Evolutionary conservation across 1,140 invertebrate genomes (phyloP), one percentile per base, ranked within the genome.

Genomic region (Polypedilum vanderplanki): DNA sequence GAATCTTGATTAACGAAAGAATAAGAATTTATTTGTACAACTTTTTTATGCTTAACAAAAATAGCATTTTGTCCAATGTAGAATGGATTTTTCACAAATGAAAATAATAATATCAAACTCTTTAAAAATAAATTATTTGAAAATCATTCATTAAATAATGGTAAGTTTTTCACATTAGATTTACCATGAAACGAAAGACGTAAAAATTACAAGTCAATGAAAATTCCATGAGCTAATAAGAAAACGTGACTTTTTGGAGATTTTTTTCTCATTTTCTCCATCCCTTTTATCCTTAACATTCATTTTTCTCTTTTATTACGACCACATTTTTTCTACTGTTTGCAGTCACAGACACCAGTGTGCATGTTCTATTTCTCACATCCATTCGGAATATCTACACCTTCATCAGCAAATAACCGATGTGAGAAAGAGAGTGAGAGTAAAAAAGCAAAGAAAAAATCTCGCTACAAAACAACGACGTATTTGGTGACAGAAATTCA

Each of bases 301-400:
- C 24, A 33, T 73, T 3, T 74, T 41, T 40, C 12, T 17, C 33
- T 7, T 73, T 33, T n/a, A 40, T 20, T 17, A 73, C 33, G 40
- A 9, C 12, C 5, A 24, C 15, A 74, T 40, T 15, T 40, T 40
- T 74, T 41, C 4, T 74, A 0, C 15, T 33, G 12, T 46, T 75
- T 67, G 12, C 75, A 75, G 75, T 73, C 64, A 73, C 75, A 64
- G 12, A 41, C 75, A 73, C 75, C 75, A 40, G 65, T 75, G 40
- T 75, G 75, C 67, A 75, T 75, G 75, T 75, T 75, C 22, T 75
- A 75, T 41, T 73, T 75, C 65, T 67, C 75, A 10, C 75, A 75
- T 75, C 75, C 75, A 18, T 75, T 75, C 10, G 75, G 75, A 15
- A 64, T 75, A 22, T 41, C 70, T 12, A 41, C 75, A n/a, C 75